Base-by-base conservation (phyloP, 2,888 invertebrate genomes). In the Linnaemya vulpina region DNA sequence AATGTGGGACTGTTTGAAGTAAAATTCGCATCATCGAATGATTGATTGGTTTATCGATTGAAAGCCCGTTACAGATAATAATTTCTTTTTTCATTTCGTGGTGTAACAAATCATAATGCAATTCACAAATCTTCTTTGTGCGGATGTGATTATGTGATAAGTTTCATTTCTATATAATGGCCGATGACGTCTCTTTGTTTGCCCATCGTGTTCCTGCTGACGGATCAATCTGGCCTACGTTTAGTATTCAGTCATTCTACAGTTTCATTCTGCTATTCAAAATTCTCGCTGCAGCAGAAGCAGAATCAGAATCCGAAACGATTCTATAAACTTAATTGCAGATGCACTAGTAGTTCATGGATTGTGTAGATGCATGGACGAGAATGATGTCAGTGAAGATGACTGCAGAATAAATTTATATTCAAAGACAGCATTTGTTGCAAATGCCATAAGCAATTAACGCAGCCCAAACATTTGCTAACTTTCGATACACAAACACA, bases 381-480 rank as follows among this genome's bases (percentile, higher is more conserved):
- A 30, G 30, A 20, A 40, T 55, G 15, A 38, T 35, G 58, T 51
- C 7, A 4, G 1, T 9, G 25, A 51, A 51, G 25, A 63, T 49
- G 49, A 25, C 60, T 53, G 30, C 17, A 53, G 30, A 49, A 60
- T 30, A 25, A 62, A 70, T 70, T 77, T 82, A 84, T 80, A 86
- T 87, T 73, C 83, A 86, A 86, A 63, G 82, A 71, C 83, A 76
- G 81, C 77, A 87, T 86, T 85, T 88, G 83, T 87, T 87, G 84
- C 88, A 88, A 88, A 87, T 88, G 88, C 87, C 87, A 83, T 83
- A 85, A 86, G 87, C 88, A 90, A 90, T 90, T 90, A 90, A 88
- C 87, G 82, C 70, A 63, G 67, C 53, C 38, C 71, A 80, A 84
- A 80, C 76, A 84, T 67, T 67, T 51, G 60, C 38, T 9, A 3